phyloP scores from a whole-genome alignment of 2,113 vertebrate genomes.

The Eira barbara region DNA sequence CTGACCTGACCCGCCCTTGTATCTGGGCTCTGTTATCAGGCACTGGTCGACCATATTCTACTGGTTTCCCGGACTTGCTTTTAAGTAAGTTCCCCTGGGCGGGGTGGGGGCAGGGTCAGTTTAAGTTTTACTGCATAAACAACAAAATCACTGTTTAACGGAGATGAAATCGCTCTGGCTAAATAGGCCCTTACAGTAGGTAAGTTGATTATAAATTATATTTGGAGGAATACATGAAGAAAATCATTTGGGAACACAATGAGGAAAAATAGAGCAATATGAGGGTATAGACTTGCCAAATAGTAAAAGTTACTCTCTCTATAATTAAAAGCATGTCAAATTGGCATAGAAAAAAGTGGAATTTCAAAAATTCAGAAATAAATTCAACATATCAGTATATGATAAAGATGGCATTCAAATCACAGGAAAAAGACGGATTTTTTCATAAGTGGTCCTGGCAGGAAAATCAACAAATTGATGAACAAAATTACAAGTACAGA shows the following conservation, averaged over 20 bases:
- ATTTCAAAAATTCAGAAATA: not conserved
- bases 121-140: too few species aligned
- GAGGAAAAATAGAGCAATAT: not conserved
- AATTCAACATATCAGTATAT: not conserved
- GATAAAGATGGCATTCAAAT: not conserved
- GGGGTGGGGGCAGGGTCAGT: too few species aligned
- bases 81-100: too few species aligned
- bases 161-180: too few species aligned
- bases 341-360: not conserved
- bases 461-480: not conserved
- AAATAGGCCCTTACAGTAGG: too few species aligned
- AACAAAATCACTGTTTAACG: too few species aligned
- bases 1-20: too few species aligned
- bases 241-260: not conserved
- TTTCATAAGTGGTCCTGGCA: not conserved
- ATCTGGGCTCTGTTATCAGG: too few species aligned
- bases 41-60: too few species aligned
- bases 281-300: not conserved
- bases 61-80: too few species aligned
- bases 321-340: not conserved
- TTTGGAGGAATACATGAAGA: not conserved
- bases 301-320: not conserved
- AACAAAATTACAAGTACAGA: not conserved
- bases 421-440: not conserved
- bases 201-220: not conserved